Evolutionary conservation across 2,888 invertebrate genomes (phyloP), one percentile per base, ranked within the genome.

Genomic region (Nysson spinosus): DNA sequence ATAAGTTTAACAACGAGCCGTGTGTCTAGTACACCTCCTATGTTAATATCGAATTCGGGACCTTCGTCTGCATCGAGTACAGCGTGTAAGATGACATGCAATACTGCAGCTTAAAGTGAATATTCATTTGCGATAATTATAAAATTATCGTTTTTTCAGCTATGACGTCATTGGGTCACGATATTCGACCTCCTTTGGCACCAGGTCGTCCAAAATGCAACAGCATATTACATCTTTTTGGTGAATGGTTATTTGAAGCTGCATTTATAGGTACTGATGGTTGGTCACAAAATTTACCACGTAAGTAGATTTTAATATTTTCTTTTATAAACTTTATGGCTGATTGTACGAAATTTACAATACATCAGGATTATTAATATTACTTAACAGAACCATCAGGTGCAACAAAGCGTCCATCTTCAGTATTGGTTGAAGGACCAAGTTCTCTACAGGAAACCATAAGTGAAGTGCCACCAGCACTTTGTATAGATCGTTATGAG

Each of bases 181-280:
- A 91, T 20, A 90, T 91, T 47, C 90, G 92, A 77, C 91, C 91
- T 11, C 92, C 93, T 0, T 88, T 95, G 69, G 93, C 95, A 0
- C 91, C 93, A 12, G 90, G 92, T 20, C 91, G 97, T 54, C 97
- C 98, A 14, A 95, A 95, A 84, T 97, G 97, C 80, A 98, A 98
- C 88, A 97, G 97, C 69, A 94, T 98, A 85, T 90, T 98, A 57
- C 97, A 98, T 87, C 89, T 98, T 72, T 97, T 98, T 87, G 98
- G 98, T 1, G 95, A 96, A 83, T 98, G 98, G 98, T 89, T 98
- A 68, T 97, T 98, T 85, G 98, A 98, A 87, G 97, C 97, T 3
- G 95, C 97, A 1, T 93, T 97, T 75, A 94, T 97, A 76, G 96
- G 96, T 2, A 95, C 94, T 39, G 93, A 93, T 17, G 86, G 86